phyloP scores from a whole-genome alignment of 92 coral and sea anemone genomes.

The Epizoanthus fatuus region DNA sequence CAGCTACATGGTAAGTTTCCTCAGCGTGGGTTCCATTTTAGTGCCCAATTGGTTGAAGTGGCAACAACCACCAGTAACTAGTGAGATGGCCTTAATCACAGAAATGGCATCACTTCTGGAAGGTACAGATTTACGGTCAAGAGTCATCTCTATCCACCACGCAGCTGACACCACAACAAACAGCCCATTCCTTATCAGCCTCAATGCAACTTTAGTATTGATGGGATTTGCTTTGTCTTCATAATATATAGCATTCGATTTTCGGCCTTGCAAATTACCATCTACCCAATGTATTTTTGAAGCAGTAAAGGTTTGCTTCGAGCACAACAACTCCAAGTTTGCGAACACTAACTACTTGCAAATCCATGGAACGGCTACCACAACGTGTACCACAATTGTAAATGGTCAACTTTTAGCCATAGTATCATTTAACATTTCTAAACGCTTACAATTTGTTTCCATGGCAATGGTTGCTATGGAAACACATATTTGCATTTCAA shows the following conservation, averaged over 20 bases:
- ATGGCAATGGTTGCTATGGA: no score
- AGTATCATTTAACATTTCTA: no score
- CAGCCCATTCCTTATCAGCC: not conserved
- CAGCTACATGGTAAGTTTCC: slow-evolving; percentile 2
- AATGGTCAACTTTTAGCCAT: no score
- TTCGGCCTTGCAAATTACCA: not conserved
- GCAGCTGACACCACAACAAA: not conserved
- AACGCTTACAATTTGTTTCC: no score
- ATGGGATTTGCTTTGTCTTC: not conserved
- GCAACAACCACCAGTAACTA: not conserved
- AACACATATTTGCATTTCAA: no score
- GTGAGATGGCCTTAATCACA: slow-evolving; percentile 4
- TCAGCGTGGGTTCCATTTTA: slow-evolving; percentile 1
- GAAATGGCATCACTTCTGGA: slow-evolving; percentile 6
- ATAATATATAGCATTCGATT: no score
- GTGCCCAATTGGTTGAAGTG: slow-evolving; percentile 1
- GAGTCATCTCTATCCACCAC: not conserved
- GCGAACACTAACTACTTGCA: not conserved
- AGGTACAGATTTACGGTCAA: not conserved
- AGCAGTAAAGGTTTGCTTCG: not conserved
- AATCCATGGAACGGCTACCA: no score
- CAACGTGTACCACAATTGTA: no score
- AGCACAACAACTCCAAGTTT: not conserved
- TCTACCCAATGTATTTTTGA: not conserved
- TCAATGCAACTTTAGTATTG: no score